Percentiles rank a stretch among this genome's conserved stretches.
Evolutionary conservation across 2,888 invertebrate species (phyloP).

Genomic region (Ellobium chinense): DNA sequence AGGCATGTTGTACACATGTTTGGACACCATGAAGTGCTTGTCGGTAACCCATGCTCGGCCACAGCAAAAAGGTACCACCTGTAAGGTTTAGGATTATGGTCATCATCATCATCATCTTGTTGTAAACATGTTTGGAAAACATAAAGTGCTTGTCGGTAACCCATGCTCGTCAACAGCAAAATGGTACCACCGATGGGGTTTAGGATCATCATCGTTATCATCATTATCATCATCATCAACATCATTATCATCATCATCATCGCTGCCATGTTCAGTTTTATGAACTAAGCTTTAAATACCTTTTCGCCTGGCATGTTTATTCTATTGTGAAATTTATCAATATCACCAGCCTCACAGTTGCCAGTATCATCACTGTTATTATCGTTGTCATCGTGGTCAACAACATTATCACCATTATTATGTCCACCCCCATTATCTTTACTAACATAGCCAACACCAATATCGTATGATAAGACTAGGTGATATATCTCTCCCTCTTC

Average conservation of each 20-base stretch:
- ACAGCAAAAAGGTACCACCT: slow-evolving; percentile 75
- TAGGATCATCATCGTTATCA: neutral
- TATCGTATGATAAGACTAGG: too few species aligned
- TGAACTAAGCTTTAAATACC: too few species aligned
- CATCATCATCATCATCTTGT: slow-evolving; percentile 61
- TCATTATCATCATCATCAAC: neutral
- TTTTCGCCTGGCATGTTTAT: too few species aligned
- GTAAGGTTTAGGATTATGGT: neutral
- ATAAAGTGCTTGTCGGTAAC: slow-evolving; percentile 80
- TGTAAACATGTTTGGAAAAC: slow-evolving; percentile 81
- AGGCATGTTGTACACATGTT: slow-evolving; percentile 80
- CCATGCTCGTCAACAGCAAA: slow-evolving; percentile 81
- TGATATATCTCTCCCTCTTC: too few species aligned
- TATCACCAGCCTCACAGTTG: too few species aligned
- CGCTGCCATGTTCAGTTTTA: neutral
- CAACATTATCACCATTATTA: too few species aligned
- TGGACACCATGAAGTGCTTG: slow-evolving; percentile 80
- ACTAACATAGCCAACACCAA: too few species aligned
- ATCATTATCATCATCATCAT: neutral
- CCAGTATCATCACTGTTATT: too few species aligned
- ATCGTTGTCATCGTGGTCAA: too few species aligned
- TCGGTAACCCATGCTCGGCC: slow-evolving; percentile 81
- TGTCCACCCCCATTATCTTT: too few species aligned
- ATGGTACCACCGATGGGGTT: slow-evolving; percentile 65
- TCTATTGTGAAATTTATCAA: too few species aligned